phyloP scores from a whole-genome alignment of 2,888 invertebrate genomes.

The Globia sparganii region DNA sequence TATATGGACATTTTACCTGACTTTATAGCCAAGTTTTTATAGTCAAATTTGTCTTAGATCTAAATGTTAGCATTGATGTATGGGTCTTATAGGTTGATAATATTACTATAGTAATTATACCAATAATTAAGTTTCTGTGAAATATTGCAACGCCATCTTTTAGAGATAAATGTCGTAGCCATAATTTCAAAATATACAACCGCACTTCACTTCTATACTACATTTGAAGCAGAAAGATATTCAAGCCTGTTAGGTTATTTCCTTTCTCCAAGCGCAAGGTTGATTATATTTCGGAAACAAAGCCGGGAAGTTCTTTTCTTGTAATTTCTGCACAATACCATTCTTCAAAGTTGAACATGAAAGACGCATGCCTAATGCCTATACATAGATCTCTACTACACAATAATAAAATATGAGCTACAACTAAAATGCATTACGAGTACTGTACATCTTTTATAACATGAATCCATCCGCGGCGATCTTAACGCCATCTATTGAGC shows the following conservation, averaged over 20 bases:
- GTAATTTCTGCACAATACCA: background rate
- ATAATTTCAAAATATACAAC: background rate
- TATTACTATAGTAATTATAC: background rate
- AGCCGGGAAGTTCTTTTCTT: background rate
- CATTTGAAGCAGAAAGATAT: background rate
- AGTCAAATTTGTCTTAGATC: conserved; percentile 6
- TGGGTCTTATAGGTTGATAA: conserved; percentile 1
- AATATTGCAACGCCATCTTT: conserved; percentile 5
- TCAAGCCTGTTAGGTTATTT: background rate
- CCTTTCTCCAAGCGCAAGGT: background rate
- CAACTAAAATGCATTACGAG: conserved; percentile 13
- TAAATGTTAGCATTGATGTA: conserved; percentile 23
- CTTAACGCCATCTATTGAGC: conserved; percentile 47
- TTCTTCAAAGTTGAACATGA: background rate
- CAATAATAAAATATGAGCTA: conserved; percentile 15
- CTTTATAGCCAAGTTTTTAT: background rate
- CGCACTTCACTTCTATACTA: background rate
- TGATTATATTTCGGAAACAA: background rate
- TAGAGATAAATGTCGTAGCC: background rate
- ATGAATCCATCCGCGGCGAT: background rate
- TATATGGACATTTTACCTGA: conserved; percentile 5
- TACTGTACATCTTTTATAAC: background rate
- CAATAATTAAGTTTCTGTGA: conserved; percentile 5
- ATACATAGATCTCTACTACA: background rate
- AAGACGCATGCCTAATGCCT: background rate